phyloP scores from a whole-genome alignment of 1,140 invertebrate species.

The Leptinotarsa defecta region DNA sequence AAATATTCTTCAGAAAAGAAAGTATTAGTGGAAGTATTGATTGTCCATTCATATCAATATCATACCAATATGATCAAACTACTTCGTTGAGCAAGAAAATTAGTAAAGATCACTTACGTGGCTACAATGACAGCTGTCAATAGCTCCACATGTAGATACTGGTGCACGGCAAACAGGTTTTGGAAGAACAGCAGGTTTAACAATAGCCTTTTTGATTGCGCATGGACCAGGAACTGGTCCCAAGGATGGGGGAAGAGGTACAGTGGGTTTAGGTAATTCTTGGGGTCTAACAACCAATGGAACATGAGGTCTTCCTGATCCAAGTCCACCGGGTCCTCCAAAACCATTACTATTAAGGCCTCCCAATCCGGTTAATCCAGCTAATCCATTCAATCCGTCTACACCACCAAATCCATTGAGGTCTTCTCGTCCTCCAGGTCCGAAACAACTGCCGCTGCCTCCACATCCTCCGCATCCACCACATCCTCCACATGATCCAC shows the following conservation, averaged over 20 bases:
- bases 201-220: slow-evolving; percentile 27
- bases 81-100: neutral
- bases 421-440: no score
- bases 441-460: no score
- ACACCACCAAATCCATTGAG: no score
- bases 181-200: slow-evolving; percentile 25
- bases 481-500: neutral
- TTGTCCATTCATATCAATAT: neutral
- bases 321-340: neutral
- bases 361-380: neutral
- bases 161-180: slow-evolving; percentile 13
- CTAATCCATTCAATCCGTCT: no score
- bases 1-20: no score
- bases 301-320: neutral
- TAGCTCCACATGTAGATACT: neutral
- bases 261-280: slow-evolving; percentile 11
- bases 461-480: no score
- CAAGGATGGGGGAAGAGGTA: neutral
- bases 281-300: slow-evolving; percentile 25
- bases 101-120: slow-evolving; percentile 9
- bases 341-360: neutral
- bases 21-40: neutral
- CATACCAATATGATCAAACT: neutral
- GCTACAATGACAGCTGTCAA: slow-evolving; percentile 1
- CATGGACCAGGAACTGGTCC: slow-evolving; percentile 20